These are phyloP conservation scores for Podarcis muralis DNA, from an alignment of 2,113 vertebrate species.

Conservation along the genomic window DNA sequence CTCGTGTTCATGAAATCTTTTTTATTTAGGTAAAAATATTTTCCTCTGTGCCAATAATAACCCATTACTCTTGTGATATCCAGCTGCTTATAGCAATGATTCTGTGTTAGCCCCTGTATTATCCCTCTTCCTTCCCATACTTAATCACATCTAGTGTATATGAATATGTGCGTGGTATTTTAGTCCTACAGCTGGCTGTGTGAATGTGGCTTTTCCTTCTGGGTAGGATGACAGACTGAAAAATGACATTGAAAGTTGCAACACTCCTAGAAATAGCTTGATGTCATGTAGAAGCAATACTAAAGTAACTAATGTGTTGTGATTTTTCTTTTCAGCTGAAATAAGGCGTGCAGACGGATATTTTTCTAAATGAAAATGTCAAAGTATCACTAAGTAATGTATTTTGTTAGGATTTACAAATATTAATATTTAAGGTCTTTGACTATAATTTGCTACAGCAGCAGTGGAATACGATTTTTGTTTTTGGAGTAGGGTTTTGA, in stretches of 20 bases:
- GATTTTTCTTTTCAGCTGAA: not conserved
- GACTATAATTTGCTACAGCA: slow-evolving; percentile 39
- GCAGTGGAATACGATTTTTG: not conserved
- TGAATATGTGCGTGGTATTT: too few relatives aligned
- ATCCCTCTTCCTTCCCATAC: too few relatives aligned
- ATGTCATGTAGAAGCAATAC: not conserved
- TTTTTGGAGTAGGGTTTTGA: not conserved
- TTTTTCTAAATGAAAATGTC: slow-evolving; percentile 31
- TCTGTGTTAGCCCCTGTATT: too few relatives aligned
- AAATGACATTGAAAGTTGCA: not conserved
- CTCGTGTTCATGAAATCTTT: too few relatives aligned
- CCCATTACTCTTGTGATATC: too few relatives aligned
- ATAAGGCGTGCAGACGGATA: not conserved
- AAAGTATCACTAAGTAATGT: slow-evolving; percentile 38
- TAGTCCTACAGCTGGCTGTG: not conserved
- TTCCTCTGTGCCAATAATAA: too few relatives aligned
- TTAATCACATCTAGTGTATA: too few relatives aligned
- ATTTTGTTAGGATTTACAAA: slow-evolving; percentile 25
- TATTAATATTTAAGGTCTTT: slow-evolving; percentile 26
- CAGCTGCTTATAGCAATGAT: too few relatives aligned
- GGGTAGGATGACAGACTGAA: not conserved
- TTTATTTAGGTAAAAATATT: too few relatives aligned
- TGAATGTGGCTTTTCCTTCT: not conserved
- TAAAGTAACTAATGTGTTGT: not conserved
- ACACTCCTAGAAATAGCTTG: not conserved